phyloP scores from a whole-genome alignment of 2,797 vertebrate genomes.

The Brachyrhaphis roseni region DNA sequence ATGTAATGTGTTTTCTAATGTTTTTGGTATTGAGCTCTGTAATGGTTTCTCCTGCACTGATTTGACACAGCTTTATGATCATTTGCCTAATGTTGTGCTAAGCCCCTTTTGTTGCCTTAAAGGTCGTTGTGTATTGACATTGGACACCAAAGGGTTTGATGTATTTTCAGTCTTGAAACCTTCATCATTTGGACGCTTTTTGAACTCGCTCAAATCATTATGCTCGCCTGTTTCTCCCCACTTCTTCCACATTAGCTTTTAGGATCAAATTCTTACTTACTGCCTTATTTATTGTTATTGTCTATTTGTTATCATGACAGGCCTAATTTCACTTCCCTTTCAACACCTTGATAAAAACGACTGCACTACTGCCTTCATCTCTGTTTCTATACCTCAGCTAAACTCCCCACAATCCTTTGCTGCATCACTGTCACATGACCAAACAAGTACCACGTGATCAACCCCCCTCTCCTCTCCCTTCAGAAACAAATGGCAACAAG shows the following conservation, averaged over 20 bases:
- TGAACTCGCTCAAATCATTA: no score
- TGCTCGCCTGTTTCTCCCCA: background rate
- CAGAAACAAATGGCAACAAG: no score
- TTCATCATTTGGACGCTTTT: background rate
- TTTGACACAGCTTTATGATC: background rate
- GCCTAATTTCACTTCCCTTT: no score
- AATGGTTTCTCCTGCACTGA: background rate
- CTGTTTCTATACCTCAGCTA: no score
- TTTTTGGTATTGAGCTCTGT: background rate
- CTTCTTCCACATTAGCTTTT: background rate
- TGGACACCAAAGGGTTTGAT: background rate
- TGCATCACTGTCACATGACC: no score
- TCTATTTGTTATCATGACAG: no score
- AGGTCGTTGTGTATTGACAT: background rate
- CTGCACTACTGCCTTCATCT: no score
- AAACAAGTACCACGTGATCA: no score
- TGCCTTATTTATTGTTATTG: background rate
- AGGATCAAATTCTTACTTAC: background rate
- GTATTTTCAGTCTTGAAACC: background rate
- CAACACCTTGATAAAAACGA: no score
- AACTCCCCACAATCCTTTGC: no score
- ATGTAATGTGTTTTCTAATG: background rate
- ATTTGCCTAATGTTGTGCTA: background rate
- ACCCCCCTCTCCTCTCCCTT: no score
- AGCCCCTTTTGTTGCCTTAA: background rate